Evolutionary conservation across 2,888 invertebrate species (phyloP), one percentile per base, ranked within the genome.

Genomic region (Melanargia galathea): DNA sequence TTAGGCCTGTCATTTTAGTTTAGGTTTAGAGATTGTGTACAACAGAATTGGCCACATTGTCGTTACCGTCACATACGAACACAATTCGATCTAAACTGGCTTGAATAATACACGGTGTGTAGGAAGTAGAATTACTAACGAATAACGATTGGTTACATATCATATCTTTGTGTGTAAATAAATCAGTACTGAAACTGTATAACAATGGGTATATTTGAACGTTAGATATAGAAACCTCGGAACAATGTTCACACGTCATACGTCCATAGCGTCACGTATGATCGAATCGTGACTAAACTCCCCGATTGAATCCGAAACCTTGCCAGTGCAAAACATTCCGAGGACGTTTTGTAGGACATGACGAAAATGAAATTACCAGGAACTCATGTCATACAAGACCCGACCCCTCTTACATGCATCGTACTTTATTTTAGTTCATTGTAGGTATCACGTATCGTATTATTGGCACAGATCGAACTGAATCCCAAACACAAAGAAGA

Each of bases 241-340:
- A 60, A 67, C 67, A 65, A 65, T 67, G 58, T 51, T 57, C 43
- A 46, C 38, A 43, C 63, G 65, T 67, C 65, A 67, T 51, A 68
- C 46, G 63, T 60, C 62, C 67, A 69, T 69, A 69, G 63, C 66
- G 51, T 66, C 70, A 70, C 69, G 70, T 70, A 57, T 62, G 59
- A 63, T 64, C 62, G 62, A 54, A 51, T 64, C 68, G 68, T 71
- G 69, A 67, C 62, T 62, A 45, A 68, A 65, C 57, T 63, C 60
- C n/a, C 20, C 62, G 46, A 63, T 62, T 58, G 54, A 58, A 67
- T 65, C 49, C 40, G 54, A 63, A 67, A 56, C 65, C 65, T 65
- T 57, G 57, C 57, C 46, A 63, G 61, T 63, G 58, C 46, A 33
- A 58, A 60, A 59, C 43, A 59, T 55, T 63, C 10, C 35, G 48